These are phyloP conservation scores for Phoebastria nigripes DNA, from an alignment of 2,797 vertebrate genomes.

Conservation along the genomic window DNA sequence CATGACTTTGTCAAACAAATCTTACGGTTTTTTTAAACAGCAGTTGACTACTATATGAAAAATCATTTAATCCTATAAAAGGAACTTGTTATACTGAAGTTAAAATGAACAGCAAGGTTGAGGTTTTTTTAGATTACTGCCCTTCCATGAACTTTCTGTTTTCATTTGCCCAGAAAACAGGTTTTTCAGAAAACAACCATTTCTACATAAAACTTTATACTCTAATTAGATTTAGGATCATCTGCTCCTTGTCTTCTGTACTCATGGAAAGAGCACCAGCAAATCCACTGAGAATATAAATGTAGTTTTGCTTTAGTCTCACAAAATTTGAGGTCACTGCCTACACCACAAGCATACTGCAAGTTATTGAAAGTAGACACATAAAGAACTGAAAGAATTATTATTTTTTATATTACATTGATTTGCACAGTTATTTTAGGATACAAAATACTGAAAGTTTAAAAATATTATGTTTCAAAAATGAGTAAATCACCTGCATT, in stretches of 20 bases:
- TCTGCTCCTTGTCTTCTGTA: neutral
- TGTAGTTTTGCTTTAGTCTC: neutral
- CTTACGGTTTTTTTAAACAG: rapidly evolving
- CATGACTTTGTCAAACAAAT: neutral
- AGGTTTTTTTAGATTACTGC: neutral
- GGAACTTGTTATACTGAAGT: neutral
- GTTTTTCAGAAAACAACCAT: neutral
- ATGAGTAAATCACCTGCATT: neutral
- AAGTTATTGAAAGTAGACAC: neutral
- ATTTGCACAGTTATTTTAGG: neutral
- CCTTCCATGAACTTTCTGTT: neutral
- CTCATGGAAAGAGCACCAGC: neutral
- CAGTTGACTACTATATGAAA: neutral
- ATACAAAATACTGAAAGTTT: neutral
- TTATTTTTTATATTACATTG: neutral
- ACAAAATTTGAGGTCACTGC: neutral
- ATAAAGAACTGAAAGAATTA: neutral
- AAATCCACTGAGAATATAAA: neutral
- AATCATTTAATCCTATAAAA: neutral
- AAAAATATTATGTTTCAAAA: neutral
- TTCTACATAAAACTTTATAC: neutral
- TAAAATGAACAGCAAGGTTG: neutral
- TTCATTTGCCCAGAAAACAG: neutral
- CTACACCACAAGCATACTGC: neutral
- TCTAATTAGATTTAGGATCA: neutral